Percentiles rank a stretch among this genome's conserved stretches.
phyloP scores from a whole-genome alignment of 2,113 vertebrate genomes.

The Elachura formosa region DNA sequence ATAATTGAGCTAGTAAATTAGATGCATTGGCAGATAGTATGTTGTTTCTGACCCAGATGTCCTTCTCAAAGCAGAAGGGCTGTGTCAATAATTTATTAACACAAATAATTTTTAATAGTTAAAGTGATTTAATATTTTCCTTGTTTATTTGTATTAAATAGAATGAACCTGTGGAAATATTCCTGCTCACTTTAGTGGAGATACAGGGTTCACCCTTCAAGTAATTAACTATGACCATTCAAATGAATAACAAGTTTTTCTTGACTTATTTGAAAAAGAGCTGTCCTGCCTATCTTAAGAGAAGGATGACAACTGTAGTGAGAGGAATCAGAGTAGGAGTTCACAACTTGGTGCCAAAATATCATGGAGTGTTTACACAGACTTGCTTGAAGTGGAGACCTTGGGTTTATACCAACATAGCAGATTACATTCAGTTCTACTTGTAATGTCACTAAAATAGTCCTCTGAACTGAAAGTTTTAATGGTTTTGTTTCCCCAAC shows the following conservation, averaged over 20 bases:
- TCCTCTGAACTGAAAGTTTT: not conserved
- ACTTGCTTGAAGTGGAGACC: not conserved
- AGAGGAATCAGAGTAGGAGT: not conserved
- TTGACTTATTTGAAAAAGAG: not conserved
- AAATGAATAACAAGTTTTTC: not conserved
- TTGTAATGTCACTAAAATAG: not conserved
- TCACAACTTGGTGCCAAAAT: not conserved
- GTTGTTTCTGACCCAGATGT: not conserved
- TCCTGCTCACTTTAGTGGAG: not conserved
- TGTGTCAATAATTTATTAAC: not conserved
- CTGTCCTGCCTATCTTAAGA: not conserved
- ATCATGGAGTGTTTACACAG: not conserved
- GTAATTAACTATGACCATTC: not conserved
- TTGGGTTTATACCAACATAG: slow-evolving; percentile 7
- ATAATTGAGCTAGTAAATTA: not conserved
- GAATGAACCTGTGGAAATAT: not conserved
- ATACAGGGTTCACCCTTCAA: not conserved
- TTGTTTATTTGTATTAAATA: not conserved
- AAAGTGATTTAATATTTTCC: not conserved
- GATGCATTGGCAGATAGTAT: not conserved
- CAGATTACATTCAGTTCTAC: not conserved
- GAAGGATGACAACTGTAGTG: not conserved
- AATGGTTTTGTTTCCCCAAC: not conserved
- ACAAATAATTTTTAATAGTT: not conserved
- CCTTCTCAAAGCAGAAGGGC: not conserved